Evolutionary conservation across 2,888 invertebrate species (phyloP).

Genomic region (Amphipoea oculea): DNA sequence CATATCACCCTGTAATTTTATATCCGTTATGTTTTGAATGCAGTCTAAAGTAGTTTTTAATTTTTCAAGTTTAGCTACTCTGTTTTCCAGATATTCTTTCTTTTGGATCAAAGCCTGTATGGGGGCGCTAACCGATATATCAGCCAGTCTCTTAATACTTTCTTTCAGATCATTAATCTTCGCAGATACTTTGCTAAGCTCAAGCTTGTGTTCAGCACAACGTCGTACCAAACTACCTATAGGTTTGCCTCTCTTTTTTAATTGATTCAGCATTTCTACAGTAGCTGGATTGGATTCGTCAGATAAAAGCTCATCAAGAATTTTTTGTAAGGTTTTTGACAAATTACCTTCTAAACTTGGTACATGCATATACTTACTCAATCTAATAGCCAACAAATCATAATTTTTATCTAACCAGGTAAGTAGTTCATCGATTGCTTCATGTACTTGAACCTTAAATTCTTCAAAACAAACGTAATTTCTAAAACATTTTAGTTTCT

Average conservation of each 20-base stretch:
- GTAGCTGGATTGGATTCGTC: slow-evolving; percentile 69
- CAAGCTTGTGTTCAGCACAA: slow-evolving; percentile 78
- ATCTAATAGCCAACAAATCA: slow-evolving; percentile 77
- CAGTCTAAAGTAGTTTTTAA: slow-evolving; percentile 78
- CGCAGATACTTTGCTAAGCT: slow-evolving; percentile 81
- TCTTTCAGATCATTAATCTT: slow-evolving; percentile 81
- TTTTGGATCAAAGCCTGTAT: slow-evolving; percentile 79
- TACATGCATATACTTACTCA: slow-evolving; percentile 74
- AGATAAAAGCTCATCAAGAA: slow-evolving; percentile 78
- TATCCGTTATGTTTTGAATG: slow-evolving; percentile 70
- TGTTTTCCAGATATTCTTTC: slow-evolving; percentile 80
- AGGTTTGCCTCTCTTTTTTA: slow-evolving; percentile 78
- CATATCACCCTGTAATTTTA: slow-evolving; percentile 67
- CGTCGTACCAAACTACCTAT: slow-evolving; percentile 79
- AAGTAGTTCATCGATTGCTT: slow-evolving; percentile 77
- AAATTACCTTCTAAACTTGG: slow-evolving; percentile 77
- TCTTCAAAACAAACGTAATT: slow-evolving; percentile 72
- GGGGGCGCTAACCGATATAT: slow-evolving; percentile 79
- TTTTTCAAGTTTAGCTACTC: slow-evolving; percentile 79
- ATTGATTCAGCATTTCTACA: slow-evolving; percentile 74
- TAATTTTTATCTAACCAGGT: slow-evolving; percentile 84
- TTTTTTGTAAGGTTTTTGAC: slow-evolving; percentile 81
- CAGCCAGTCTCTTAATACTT: slow-evolving; percentile 78
- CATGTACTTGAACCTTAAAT: slow-evolving; percentile 74
- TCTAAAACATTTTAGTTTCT: slow-evolving; percentile 79